phyloP scores from a whole-genome alignment of 2,797 vertebrate species.

The Eulemur mongoz region DNA sequence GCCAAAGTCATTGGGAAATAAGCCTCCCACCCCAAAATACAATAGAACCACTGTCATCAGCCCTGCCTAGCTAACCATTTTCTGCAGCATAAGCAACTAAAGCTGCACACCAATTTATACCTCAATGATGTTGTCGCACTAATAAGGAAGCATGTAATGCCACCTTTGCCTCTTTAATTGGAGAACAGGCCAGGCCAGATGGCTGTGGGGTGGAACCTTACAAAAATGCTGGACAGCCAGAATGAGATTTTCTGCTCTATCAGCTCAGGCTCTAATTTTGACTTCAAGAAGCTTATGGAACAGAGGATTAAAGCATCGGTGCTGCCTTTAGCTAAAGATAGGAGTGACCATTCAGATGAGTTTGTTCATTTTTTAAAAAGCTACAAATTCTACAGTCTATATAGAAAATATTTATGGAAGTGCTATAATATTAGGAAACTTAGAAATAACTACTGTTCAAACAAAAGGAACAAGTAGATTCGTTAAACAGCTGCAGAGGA shows the following conservation, averaged over 20 bases:
- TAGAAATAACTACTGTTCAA: slow-evolving; percentile 4
- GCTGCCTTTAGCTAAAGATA: slow-evolving; percentile 39
- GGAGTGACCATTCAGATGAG: background rate
- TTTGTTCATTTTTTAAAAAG: background rate
- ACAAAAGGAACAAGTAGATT: slow-evolving; percentile 1
- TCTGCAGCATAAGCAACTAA: slow-evolving; percentile 52
- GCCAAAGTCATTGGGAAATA: slow-evolving; percentile 57
- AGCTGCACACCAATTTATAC: slow-evolving; percentile 14
- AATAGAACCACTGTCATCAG: slow-evolving; percentile 62
- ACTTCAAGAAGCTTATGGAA: slow-evolving; percentile 68
- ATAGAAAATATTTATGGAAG: slow-evolving; percentile 40
- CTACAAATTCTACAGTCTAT: slow-evolving; percentile 21
- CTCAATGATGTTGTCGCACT: background rate
- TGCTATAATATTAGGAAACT: slow-evolving; percentile 26
- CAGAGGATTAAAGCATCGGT: slow-evolving; percentile 48
- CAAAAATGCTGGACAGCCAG: slow-evolving; percentile 55
- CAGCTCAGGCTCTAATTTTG: slow-evolving; percentile 71
- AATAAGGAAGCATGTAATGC: slow-evolving; percentile 46
- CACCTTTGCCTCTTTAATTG: slow-evolving; percentile 52
- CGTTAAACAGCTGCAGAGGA: background rate
- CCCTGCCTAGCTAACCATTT: slow-evolving; percentile 26
- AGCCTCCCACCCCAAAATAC: slow-evolving; percentile 47
- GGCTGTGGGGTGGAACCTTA: slow-evolving; percentile 55
- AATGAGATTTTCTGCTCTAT: slow-evolving; percentile 55
- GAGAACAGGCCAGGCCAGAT: slow-evolving; percentile 71